Evolutionary conservation across 2,888 invertebrate genomes (phyloP).

Genomic region (Tenthredo scrophulariae): DNA sequence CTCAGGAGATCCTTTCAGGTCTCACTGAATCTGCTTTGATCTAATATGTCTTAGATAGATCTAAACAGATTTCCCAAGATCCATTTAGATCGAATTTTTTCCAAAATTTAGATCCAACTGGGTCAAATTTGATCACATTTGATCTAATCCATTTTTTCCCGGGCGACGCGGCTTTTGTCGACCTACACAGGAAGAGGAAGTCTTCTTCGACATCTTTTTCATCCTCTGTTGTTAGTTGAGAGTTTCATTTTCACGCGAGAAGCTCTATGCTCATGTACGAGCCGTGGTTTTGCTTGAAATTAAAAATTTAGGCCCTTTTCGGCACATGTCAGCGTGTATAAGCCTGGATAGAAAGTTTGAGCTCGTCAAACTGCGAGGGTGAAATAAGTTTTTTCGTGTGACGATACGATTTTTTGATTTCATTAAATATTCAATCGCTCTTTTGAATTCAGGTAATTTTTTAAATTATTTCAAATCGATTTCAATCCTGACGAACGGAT

Average conservation of each 20-base stretch:
- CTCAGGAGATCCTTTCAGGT: no score
- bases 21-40: no score
- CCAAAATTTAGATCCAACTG: no score
- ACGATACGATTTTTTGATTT: neutral
- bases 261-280: slow-evolving; percentile 49
- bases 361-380: neutral
- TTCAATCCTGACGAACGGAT: neutral
- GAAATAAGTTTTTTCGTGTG: neutral
- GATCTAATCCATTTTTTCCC: no score
- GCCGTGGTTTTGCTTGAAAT: slow-evolving; percentile 59
- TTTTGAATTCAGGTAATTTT: neutral
- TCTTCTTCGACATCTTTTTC: neutral
- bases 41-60: no score
- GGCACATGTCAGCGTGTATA: neutral
- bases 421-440: neutral
- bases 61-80: no score
- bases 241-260: neutral
- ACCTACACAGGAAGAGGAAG: neutral
- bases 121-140: no score
- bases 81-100: no score
- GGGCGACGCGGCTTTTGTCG: neutral
- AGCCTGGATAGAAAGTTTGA: neutral
- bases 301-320: slow-evolving; percentile 57
- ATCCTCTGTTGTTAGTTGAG: neutral
- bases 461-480: neutral